Conservation (phyloP, 2,113 vertebrate species). For the Excalfactoria chinensis region DNA sequence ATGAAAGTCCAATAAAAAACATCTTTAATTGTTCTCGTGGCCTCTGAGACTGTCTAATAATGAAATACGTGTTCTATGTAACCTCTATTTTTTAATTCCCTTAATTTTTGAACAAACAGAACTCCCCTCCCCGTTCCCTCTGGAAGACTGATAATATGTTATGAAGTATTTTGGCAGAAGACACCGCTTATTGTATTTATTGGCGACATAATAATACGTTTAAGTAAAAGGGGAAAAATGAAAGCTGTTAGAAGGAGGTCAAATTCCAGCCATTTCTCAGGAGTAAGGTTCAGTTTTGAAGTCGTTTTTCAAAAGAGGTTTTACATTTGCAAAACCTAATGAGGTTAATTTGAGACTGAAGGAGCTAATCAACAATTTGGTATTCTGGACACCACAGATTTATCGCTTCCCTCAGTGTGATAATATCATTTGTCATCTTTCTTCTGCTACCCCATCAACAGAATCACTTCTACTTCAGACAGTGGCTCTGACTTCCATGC, state of each 20-base stretch:
- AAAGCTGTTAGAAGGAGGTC: constrained; percentile 45
- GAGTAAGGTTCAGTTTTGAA: constrained; percentile 10
- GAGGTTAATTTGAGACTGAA: constrained; percentile 31
- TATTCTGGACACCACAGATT: not conserved
- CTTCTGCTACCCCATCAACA: not conserved
- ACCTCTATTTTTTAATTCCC: not conserved
- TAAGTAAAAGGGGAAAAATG: constrained; percentile 22
- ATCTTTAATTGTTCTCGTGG: not conserved
- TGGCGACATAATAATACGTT: constrained; percentile 33
- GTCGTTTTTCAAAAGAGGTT: constrained; percentile 40
- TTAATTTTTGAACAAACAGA: not conserved
- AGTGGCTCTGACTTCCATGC: not conserved
- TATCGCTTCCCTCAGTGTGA: not conserved
- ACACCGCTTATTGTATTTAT: constrained; percentile 27
- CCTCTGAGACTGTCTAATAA: not conserved
- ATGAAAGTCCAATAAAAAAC: not conserved
- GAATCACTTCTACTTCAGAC: not conserved
- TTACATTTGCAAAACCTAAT: constrained; percentile 2
- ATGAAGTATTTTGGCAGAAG: constrained; percentile 56
- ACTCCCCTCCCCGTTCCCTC: not conserved
- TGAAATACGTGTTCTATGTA: not conserved
- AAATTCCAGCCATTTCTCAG: constrained; percentile 43
- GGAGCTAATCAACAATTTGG: constrained; percentile 12
- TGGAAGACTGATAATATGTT: not conserved
- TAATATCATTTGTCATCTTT: not conserved